Evolutionary conservation across 92 coral and sea anemone genomes (phyloP).

Genomic region (Zoanthus sociatus): DNA sequence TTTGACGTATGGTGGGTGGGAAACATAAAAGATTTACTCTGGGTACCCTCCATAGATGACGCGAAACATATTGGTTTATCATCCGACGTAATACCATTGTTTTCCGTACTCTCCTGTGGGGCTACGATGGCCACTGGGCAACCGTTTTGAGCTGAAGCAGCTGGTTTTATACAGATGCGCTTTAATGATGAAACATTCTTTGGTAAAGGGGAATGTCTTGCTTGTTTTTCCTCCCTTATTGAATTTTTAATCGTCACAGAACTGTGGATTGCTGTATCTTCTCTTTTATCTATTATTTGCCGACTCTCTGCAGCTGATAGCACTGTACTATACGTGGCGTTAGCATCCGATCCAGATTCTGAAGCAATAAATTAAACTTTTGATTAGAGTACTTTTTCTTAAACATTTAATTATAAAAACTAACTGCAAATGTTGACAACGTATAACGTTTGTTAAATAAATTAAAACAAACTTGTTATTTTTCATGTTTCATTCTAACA

Average conservation of each 20-base stretch:
- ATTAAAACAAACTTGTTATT: no score
- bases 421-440: no score
- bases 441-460: no score
- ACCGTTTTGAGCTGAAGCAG: not conserved
- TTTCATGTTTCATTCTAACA: no score
- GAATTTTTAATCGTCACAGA: not conserved
- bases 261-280: not conserved
- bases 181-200: constrained; percentile 16
- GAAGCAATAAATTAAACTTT: no score
- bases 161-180: constrained; percentile 2
- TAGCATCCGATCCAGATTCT: not conserved
- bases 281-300: not conserved
- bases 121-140: constrained; percentile 43
- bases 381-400: no score
- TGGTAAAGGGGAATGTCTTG: not conserved
- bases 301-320: not conserved
- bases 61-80: not conserved
- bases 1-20: not conserved
- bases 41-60: not conserved
- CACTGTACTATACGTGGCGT: not conserved
- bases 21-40: not conserved
- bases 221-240: constrained; percentile 7
- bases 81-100: not conserved
- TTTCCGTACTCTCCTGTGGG: constrained; percentile 1
- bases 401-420: no score